A percentile compares a stretch with the other conserved stretches of the same genome.
phyloP scores from a whole-genome alignment of 2,888 invertebrate species.

The Drosophila monieri region DNA sequence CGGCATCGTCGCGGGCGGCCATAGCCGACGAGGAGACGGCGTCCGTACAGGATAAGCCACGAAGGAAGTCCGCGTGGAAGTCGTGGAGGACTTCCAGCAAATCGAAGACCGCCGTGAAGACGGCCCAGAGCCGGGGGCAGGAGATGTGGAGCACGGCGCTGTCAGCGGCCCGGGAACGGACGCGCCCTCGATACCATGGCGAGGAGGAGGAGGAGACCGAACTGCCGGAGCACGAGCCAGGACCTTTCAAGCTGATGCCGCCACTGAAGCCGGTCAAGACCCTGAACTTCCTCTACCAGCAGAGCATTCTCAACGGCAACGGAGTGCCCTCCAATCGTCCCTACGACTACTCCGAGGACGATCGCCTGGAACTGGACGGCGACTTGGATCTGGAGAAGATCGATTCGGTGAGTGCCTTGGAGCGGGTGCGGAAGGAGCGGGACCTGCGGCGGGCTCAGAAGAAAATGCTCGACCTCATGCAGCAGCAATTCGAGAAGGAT shows the following conservation, averaged over 20 bases:
- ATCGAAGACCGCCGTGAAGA: neutral
- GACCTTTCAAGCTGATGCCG: neutral
- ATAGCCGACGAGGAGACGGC: neutral
- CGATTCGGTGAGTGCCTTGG: neutral
- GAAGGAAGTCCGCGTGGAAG: neutral
- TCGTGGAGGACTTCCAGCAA: neutral
- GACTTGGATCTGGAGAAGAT: neutral
- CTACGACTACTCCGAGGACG: neutral
- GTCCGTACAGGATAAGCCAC: neutral
- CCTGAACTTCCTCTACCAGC: conserved; percentile 1
- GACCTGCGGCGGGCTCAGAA: neutral
- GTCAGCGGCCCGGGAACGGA: neutral
- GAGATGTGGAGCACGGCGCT: neutral
- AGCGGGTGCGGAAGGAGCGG: neutral
- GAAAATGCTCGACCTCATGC: conserved; percentile 2
- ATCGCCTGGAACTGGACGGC: neutral
- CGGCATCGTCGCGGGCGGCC: neutral
- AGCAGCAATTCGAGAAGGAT: neutral
- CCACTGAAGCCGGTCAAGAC: neutral
- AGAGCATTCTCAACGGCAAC: conserved; percentile 2
- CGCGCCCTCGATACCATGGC: neutral
- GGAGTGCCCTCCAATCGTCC: neutral
- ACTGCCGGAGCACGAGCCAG: neutral
- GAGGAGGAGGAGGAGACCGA: neutral
- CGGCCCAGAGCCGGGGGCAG: neutral